These are phyloP conservation scores for Turdus rufiventris DNA, from an alignment of 2,113 vertebrate genomes.

Conservation along the genomic window DNA sequence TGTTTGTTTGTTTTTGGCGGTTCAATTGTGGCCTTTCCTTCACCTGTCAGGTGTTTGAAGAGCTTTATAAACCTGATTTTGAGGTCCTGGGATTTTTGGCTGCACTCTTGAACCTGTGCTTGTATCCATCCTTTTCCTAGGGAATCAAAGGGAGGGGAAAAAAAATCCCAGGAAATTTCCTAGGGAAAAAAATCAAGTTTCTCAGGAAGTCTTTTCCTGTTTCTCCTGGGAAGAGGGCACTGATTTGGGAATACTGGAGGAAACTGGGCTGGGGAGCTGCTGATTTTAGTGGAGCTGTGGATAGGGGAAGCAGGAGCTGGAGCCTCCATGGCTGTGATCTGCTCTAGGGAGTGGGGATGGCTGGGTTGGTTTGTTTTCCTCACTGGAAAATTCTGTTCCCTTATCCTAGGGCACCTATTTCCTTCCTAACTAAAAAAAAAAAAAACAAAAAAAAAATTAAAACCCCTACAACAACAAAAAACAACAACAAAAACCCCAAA, in stretches of 20 bases:
- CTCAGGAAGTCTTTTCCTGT: neutral
- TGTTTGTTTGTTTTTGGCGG: too few species aligned
- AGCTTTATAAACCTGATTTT: neutral
- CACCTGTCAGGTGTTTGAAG: neutral
- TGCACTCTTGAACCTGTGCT: neutral
- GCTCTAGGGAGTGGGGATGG: neutral
- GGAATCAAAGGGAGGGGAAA: neutral
- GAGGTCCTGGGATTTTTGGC: neutral
- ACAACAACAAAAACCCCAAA: neutral
- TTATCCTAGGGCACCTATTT: fast-evolving
- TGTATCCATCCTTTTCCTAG: fast-evolving
- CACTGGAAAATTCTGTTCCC: neutral
- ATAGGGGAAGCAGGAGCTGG: neutral
- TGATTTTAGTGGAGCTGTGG: neutral
- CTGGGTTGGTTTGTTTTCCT: neutral
- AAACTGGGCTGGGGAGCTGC: neutral
- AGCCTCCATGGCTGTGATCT: neutral
- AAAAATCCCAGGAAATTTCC: too few species aligned
- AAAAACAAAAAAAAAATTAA: too few species aligned
- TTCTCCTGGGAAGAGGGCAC: neutral
- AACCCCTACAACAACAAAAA: too few species aligned
- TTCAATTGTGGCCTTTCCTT: neutral
- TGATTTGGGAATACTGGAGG: neutral
- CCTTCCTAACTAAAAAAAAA: neutral
- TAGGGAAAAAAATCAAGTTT: neutral